Conservation (phyloP, 2,113 vertebrate species). For the Acrocephalus arundinaceus region DNA sequence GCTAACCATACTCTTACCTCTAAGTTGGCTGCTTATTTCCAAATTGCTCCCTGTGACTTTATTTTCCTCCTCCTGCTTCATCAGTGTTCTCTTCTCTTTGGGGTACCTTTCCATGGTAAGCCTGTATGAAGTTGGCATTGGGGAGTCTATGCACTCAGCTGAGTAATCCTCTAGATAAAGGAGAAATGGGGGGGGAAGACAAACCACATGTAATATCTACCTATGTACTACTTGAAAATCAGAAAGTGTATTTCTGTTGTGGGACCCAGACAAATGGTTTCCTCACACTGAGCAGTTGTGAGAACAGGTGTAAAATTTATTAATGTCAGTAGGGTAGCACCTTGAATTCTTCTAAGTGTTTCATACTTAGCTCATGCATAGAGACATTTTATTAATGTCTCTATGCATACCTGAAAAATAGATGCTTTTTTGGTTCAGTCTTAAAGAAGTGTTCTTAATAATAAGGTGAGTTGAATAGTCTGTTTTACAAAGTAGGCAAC, state of each 20-base stretch:
- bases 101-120: not conserved
- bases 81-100: not conserved
- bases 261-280: not conserved
- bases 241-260: not conserved
- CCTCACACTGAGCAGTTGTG: not conserved
- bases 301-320: not conserved
- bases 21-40: not conserved
- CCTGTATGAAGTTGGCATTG: not conserved
- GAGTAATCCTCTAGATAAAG: not conserved
- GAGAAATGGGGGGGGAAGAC: not conserved
- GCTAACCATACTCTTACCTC: not conserved
- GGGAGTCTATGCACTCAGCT: not conserved
- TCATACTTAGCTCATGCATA: not conserved
- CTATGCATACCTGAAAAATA: not conserved
- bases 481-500: not conserved
- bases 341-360: not conserved
- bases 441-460: not conserved
- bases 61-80: not conserved
- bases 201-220: rapidly evolving
- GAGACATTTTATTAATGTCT: not conserved
- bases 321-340: not conserved
- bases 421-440: not conserved
- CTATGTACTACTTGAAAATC: not conserved
- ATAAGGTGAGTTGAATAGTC: not conserved
- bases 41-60: not conserved